Conservation (phyloP, 2,113 vertebrate genomes). For the Prinia subflava region DNA sequence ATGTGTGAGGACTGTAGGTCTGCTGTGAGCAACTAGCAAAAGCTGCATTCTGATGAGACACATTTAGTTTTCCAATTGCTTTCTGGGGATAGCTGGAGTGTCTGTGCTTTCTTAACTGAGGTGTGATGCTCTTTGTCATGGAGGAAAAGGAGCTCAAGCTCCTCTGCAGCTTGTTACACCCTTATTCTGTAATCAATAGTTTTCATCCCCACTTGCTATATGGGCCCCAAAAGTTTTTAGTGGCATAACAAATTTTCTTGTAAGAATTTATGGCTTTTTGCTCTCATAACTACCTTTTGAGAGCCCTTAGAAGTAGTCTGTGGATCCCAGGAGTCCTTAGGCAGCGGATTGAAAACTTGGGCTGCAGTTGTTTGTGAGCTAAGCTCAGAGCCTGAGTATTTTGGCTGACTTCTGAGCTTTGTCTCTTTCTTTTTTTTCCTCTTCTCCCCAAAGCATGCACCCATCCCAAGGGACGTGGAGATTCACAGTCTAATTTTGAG, state of each 20-base stretch:
- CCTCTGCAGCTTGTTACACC: not conserved
- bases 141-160: not conserved
- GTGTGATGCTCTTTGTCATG: not conserved
- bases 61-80: not conserved
- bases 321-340: not conserved
- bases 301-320: not conserved
- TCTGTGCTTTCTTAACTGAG: not conserved
- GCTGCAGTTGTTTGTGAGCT: not conserved
- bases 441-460: not conserved
- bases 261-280: not conserved
- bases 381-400: not conserved
- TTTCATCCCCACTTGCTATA: not conserved
- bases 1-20: not conserved
- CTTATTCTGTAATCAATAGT: not conserved
- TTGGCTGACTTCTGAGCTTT: not conserved
- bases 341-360: not conserved
- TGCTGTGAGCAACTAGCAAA: not conserved
- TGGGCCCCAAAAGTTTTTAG: not conserved
- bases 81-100: not conserved
- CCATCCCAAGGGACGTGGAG: not conserved
- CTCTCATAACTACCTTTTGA: not conserved
- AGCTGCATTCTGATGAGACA: not conserved
- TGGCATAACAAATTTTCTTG: not conserved
- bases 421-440: not conserved
- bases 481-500: not conserved